Base-by-base conservation (phyloP, 1,140 invertebrate species). In the Diprion similis region DNA sequence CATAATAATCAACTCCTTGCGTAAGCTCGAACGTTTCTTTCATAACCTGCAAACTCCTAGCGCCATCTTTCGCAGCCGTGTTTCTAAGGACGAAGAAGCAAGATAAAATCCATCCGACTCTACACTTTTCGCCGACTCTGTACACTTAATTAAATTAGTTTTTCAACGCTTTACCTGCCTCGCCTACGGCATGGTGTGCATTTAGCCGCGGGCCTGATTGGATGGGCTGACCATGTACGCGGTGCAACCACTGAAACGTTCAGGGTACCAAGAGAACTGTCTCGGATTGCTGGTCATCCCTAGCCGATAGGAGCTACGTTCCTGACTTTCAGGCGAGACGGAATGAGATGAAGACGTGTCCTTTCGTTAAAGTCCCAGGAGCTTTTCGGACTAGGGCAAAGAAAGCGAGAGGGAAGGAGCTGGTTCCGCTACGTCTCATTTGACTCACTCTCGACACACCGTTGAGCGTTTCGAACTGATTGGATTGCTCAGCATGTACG, bases 401-500 rank as follows among this genome's bases (percentile, higher is more conserved):
- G 51, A 15, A 59, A 6, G 51, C 51, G 51, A 59, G 24, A 37
- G 24, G 24, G 24, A 6, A 37, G 18, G 24, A 24, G 2, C 24
- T 6, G 24, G 7, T 68, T 68, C 37, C 66, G 17, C 37, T 45
- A 68, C 66, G 66, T 68, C 66, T 68, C 66, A 68, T 68, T 68
- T 68, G 66, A 7, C 66, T 68, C 66, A 9, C 11, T 18, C 17
- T 68, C 66, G 17, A 68, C 66, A 19, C 66, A 59, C 18, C 66
- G 11, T 18, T 18, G 11, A 68, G 66, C 66, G 37, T 45, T 45
- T 68, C 18, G 51, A 7, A 19, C 18, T 68, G 66, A 68, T 68
- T 68, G 66, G 66, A 68, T 68, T 68, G 66, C 66, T 68, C 66
- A 19, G 19, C 13, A 64, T 68, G 59, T 37, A 37, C 24, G n/a